These are phyloP conservation scores for Drosophila nigricruria DNA, from an alignment of 2,888 invertebrate species.

Conservation along the genomic window DNA sequence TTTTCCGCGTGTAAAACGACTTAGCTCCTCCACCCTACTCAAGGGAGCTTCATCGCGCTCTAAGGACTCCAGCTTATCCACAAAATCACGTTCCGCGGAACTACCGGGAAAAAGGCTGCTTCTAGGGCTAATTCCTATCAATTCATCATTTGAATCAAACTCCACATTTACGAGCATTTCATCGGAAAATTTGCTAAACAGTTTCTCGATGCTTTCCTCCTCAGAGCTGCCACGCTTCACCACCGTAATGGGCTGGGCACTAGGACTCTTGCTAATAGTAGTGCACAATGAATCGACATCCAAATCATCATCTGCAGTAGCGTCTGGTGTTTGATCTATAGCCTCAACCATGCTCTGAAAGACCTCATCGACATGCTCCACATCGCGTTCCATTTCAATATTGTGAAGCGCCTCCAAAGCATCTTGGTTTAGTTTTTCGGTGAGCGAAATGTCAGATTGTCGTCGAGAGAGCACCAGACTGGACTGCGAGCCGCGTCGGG, in stretches of 20 bases:
- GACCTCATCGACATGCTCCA: conserved; percentile 70
- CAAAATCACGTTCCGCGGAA: conserved; percentile 62
- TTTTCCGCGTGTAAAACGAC: conserved; percentile 7
- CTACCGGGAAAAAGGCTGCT: conserved; percentile 29
- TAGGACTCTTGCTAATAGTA: conserved; percentile 82
- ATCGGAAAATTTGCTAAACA: conserved; percentile 83
- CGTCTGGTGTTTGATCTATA: conserved; percentile 39
- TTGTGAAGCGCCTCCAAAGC: conserved; percentile 52
- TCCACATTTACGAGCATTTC: conserved; percentile 84
- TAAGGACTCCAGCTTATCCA: conserved; percentile 71
- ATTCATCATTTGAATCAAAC: conserved; percentile 84
- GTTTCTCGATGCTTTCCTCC: conserved; percentile 84
- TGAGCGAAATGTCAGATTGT: conserved; percentile 70
- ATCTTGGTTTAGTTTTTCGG: conserved; percentile 69
- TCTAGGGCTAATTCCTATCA: conserved; percentile 79
- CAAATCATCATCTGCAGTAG: conserved; percentile 48
- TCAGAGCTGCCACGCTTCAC: conserved; percentile 81
- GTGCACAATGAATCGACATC: conserved; percentile 79
- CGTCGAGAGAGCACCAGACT: conserved; percentile 69
- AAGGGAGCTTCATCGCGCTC: conserved; percentile 63
- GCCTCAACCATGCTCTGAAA: conserved; percentile 76
- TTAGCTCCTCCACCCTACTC: background rate
- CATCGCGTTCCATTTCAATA: conserved; percentile 46
- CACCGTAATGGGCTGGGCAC: conserved; percentile 75
- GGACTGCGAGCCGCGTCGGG: conserved; percentile 75